phyloP scores from a whole-genome alignment of 2,888 invertebrate genomes.

The Eupithecia exiguata region DNA sequence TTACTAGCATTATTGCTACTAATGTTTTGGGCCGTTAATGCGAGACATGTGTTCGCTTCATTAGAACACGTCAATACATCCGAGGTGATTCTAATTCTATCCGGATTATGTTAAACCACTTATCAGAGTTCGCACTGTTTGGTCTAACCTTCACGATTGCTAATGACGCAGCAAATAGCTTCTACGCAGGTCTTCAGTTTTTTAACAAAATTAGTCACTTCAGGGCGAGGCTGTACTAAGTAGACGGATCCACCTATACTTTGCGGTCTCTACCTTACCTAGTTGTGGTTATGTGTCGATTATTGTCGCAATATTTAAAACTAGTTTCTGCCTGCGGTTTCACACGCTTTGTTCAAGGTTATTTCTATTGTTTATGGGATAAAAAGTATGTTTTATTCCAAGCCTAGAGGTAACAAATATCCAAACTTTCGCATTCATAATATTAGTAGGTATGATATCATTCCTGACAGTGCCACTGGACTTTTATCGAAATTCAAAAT shows the following conservation, averaged over 20 bases:
- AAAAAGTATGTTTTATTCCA: no score
- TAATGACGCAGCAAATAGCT: background rate
- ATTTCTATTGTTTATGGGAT: no score
- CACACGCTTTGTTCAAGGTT: no score
- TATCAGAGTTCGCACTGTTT: conserved; percentile 29
- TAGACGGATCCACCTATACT: background rate
- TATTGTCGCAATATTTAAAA: background rate
- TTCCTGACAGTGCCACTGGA: background rate
- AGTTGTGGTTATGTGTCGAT: background rate
- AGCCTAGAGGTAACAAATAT: no score
- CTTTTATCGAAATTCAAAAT: background rate
- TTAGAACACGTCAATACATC: conserved; percentile 42
- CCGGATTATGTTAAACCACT: conserved; percentile 43
- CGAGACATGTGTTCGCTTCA: conserved; percentile 42
- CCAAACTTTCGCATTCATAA: no score
- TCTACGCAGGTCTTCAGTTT: conserved; percentile 7
- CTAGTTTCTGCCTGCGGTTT: no score
- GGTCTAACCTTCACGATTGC: conserved; percentile 26
- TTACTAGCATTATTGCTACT: background rate
- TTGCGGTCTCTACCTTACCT: background rate
- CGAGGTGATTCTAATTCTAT: conserved; percentile 38
- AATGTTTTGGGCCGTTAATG: conserved; percentile 33
- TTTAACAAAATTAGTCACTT: conserved; percentile 13
- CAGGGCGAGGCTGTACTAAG: conserved; percentile 12
- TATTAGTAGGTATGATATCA: background rate